Evolutionary conservation across 2,888 invertebrate species (phyloP), one percentile per base, ranked within the genome.

Genomic region (Portevinia maculata): DNA sequence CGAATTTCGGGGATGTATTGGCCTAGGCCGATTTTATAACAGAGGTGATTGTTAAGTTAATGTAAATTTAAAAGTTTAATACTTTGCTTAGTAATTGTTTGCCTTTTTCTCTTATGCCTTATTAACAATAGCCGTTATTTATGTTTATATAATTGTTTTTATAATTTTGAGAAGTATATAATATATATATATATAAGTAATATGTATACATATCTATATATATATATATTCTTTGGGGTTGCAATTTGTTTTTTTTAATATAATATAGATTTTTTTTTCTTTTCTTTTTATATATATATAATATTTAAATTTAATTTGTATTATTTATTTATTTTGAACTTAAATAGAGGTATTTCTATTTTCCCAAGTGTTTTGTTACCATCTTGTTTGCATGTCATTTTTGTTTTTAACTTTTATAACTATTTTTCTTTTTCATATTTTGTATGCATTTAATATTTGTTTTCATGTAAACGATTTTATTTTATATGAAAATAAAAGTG

Each of bases 261-360:
- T 71, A 83, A 76, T 83, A 71, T 71, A 83, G 78, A 71, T 8
- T 50, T 76, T 76, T 37, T 9, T 48, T 59, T 60, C 15, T 52
- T 34, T 64, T 55, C 55, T 21, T n/a, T 73, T 62, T 83, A 71
- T 83, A 71, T 74, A 75, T 73, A 71, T 71, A 76, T 62, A 69
- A 75, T 81, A 76, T 50, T 84, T 85, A 78, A 71, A 78, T 83
- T 81, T 84, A 73, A 75, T 83, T 84, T 76, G 76, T 85, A 84
- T 84, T 79, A 69, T 85, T 85, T 81, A 79, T 59, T 86, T 85
- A 84, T 85, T 90, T 90, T 91, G 90, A 90, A 91, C 90, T 91
- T 89, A 90, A 90, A 89, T 88, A 90, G 90, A 91, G 90, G 90
- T 90, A 91, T 91, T 90, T 90, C 88, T 91, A 90, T 90, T 89